Evolutionary conservation across 2,797 vertebrate genomes (phyloP).

Genomic region (Sebastiscus albofasciatus): DNA sequence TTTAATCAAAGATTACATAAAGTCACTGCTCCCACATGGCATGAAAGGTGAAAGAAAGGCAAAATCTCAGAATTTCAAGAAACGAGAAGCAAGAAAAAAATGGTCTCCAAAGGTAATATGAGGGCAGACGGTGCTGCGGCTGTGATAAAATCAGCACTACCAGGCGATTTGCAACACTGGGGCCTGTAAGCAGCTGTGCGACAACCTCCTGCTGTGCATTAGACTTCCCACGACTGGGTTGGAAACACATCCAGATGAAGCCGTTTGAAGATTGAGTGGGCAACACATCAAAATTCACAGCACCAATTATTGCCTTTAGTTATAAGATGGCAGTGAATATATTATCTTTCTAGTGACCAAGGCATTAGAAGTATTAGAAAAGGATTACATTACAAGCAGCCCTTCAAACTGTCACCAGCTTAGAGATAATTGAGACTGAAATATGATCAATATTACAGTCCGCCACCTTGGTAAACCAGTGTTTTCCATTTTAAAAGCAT

Average conservation of each 20-base stretch:
- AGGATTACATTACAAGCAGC: slow-evolving; percentile 21
- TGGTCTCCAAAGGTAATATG: slow-evolving; percentile 3
- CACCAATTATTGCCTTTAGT: slow-evolving; percentile 17
- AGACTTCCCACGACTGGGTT: slow-evolving; percentile 5
- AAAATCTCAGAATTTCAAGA: background rate
- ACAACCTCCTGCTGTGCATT: slow-evolving; percentile 33
- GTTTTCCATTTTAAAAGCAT: slow-evolving; percentile 19
- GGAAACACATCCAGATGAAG: slow-evolving; percentile 40
- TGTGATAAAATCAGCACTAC: slow-evolving; percentile 39
- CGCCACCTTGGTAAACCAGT: background rate
- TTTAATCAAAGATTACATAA: background rate
- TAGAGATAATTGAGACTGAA: slow-evolving; percentile 27
- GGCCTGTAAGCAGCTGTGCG: slow-evolving; percentile 8
- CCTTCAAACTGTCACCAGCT: slow-evolving; percentile 28
- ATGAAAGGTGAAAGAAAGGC: slow-evolving; percentile 7
- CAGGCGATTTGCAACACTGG: slow-evolving; percentile 22
- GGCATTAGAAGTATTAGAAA: slow-evolving; percentile 11
- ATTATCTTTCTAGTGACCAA: background rate
- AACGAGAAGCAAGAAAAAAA: slow-evolving; percentile 11
- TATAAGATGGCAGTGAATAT: slow-evolving; percentile 5
- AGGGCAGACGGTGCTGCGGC: background rate
- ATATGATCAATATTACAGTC: slow-evolving; percentile 22
- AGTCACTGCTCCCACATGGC: background rate
- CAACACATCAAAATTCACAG: slow-evolving; percentile 12
- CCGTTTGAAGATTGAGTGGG: slow-evolving; percentile 15